Evolutionary conservation across 2,113 vertebrate genomes (phyloP), one percentile per base, ranked within the genome.

Genomic region (Tragelaphus scriptus): DNA sequence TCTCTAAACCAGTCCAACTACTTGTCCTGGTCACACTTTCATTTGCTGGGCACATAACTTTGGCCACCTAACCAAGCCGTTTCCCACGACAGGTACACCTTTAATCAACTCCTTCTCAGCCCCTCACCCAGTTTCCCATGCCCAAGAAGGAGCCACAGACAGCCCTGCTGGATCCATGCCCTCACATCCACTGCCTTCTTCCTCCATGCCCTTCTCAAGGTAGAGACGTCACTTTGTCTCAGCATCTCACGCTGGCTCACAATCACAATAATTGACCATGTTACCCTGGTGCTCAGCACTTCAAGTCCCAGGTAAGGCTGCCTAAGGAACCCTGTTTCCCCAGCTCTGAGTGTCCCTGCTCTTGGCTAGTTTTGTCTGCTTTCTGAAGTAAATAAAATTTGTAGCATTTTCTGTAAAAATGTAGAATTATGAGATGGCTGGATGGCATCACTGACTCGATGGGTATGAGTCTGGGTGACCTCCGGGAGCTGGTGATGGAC

Each of bases 131-230:
- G 84, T 49, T 59, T 25, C 23, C 49, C 3, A n/a, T 1, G 30
- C 14, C 40, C 58, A 58, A 49, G 23, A 44, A 44, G 80, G 26
- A 61, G 15, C 44, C 9, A 16, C 6, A 0, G 4, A 30, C 0
- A 32, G 21, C 23, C 61, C 85, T 14, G 36, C 89, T 1, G 21
- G 15, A 68, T 9, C 21, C 75, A 26, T 1, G 6, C 28, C 59
- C n/a, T 25, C 3, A 19, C 0, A 5, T 0, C 12, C 49, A 25
- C 13, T 51, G 32, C n/a, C 51, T 2, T 28, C 59, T 26, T 49
- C 21, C 47, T 17, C 80, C n/a, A 2, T 2, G 19, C 53, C 87
- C 30, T 47, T 63, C n/a, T 59, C 11, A 23, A 75, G 36, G 77
- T n/a, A 82, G 10, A 75, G 28, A 15, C 0, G 3, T 61, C 36